Evolutionary conservation across 2,113 vertebrate species (phyloP).

Genomic region (Erythrocercus mccallii): DNA sequence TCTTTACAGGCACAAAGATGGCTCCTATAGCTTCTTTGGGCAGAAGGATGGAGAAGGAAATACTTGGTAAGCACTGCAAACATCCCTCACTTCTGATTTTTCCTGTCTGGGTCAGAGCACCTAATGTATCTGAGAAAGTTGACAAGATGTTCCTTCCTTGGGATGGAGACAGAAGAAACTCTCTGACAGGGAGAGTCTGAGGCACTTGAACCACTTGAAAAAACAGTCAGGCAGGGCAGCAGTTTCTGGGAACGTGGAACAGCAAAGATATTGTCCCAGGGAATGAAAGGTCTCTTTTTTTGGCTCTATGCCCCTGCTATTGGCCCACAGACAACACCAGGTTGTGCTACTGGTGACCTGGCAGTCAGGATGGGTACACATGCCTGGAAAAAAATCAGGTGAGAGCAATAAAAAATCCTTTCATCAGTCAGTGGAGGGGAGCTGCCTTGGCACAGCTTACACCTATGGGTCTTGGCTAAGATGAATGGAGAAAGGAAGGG

Average conservation of each 20-base stretch:
- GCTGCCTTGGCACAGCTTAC: background rate
- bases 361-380: background rate
- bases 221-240: background rate
- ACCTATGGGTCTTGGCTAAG: background rate
- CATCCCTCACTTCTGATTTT: background rate
- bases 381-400: background rate
- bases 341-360: background rate
- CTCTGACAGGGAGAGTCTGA: background rate
- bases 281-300: background rate
- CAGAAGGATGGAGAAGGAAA: conserved; percentile 77
- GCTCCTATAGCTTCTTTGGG: conserved; percentile 89
- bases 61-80: conserved; percentile 78
- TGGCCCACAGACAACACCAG: background rate
- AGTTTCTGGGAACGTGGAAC: background rate
- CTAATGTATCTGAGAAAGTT: conserved; percentile 67
- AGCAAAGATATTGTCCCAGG: background rate
- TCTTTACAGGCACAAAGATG: conserved; percentile 78
- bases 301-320: background rate
- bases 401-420: background rate
- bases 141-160: conserved; percentile 15
- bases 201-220: background rate
- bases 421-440: background rate
- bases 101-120: background rate
- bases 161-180: background rate
- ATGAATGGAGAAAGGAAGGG: background rate